Base-by-base conservation (phyloP, 2,113 vertebrate genomes). In the Menura novaehollandiae region DNA sequence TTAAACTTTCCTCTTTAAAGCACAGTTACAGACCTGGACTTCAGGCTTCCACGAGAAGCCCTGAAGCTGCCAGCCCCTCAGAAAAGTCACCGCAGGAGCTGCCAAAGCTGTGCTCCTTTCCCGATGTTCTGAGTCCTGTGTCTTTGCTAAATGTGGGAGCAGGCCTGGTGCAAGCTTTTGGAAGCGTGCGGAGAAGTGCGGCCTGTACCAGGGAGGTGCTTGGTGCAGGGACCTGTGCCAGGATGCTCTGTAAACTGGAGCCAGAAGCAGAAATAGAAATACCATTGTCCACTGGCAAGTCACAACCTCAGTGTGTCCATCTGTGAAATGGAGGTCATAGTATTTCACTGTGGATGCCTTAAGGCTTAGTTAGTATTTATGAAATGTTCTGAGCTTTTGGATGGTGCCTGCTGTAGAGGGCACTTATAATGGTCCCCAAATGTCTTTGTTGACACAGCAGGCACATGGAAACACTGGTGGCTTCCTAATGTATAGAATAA, bases 81-180 rank as follows among this genome's bases (percentile, higher is more conserved):
- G 44, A 67, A 78, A n/a, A 37, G 46, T 53, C 49, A 43, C 55
- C 0, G 1, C 46, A 63, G 64, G 33, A 86, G 28, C 72, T 91
- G 37, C 24, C 15, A n/a, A 76, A 28, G 51, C 52, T 72, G 39
- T 43, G 35, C 11, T 32, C 9, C 49, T 68, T 62, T 64, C 35
- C 28, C 7, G 8, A 55, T 49, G 15, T 55, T 32, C 17, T 0
- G 1, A 19, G 33, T 55, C 44, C 49, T 5, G 5, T 28, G 15
- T 24, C 33, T 73, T 6, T 80, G 32, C 46, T 47, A 55, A 85
- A 59, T 43, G 35, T 19, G 51, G 66, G 26, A 72, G 39, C 22
- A 56, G 37, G 23, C 13, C 21, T 63, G 56, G n/a, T 72, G 35
- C 16, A 43, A 85, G 27, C 15, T 72, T 71, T 75, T 37, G 47